These are phyloP conservation scores for Campopleginae sp. DNA, from an alignment of 2,888 invertebrate species.

Conservation along the genomic window DNA sequence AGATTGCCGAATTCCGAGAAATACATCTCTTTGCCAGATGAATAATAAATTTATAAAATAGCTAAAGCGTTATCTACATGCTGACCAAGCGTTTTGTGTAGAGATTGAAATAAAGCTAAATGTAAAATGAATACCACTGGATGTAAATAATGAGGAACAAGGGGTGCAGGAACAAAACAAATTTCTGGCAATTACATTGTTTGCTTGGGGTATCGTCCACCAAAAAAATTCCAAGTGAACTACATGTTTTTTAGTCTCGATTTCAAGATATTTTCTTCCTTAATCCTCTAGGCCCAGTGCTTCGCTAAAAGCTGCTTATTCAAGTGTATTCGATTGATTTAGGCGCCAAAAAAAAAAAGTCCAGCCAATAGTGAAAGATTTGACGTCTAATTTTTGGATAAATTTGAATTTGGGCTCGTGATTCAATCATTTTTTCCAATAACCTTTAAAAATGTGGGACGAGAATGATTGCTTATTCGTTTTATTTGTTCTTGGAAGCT, in stretches of 20 bases:
- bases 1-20: background rate
- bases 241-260: background rate
- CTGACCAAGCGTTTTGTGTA: conserved; percentile 59
- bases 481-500: conserved; percentile 71
- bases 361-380: conserved; percentile 18
- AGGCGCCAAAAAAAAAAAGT: conserved; percentile 35
- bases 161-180: background rate
- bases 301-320: conserved; percentile 51
- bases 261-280: background rate
- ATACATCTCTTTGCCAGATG: background rate
- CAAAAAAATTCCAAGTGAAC: conserved; percentile 13
- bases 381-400: conserved; percentile 28
- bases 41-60: conserved; percentile 20
- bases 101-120: conserved; percentile 13
- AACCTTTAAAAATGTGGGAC: conserved; percentile 74
- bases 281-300: conserved; percentile 43
- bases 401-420: conserved; percentile 22
- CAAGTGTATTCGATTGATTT: background rate
- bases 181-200: background rate
- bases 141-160: conserved; percentile 43
- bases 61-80: conserved; percentile 66
- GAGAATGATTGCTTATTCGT: conserved; percentile 23
- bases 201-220: conserved; percentile 1
- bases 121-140: conserved; percentile 40
- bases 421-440: conserved; percentile 61